These are phyloP conservation scores for Polypterus senegalus DNA, from an alignment of 2,113 vertebrate genomes.

Conservation along the genomic window DNA sequence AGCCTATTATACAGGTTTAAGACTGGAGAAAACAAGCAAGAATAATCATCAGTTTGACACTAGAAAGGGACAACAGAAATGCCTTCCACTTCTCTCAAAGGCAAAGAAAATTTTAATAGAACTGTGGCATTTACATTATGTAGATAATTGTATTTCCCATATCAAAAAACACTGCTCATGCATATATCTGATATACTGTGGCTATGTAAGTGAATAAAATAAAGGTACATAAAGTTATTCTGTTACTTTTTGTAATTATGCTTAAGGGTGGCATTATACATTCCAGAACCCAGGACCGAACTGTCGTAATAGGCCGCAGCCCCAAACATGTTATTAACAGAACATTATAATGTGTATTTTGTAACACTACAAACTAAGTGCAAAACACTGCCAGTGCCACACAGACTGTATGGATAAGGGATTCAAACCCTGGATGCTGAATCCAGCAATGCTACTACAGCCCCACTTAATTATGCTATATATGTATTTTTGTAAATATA, in stretches of 20 bases:
- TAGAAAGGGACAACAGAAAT: conserved; percentile 39
- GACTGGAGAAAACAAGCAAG: conserved; percentile 40
- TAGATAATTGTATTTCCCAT: conserved; percentile 27
- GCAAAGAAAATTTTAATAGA: conserved; percentile 34
- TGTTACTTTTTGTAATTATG: conserved; percentile 24
- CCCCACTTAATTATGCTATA: no score
- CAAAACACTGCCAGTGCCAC: no score
- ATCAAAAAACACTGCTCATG: conserved; percentile 23
- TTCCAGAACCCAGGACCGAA: no score
- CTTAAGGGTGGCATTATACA: not conserved
- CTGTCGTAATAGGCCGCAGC: no score
- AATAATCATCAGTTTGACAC: conserved; percentile 34
- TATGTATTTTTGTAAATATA: no score
- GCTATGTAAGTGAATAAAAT: conserved; percentile 34
- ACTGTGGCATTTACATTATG: conserved; percentile 43
- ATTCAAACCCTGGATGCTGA: no score
- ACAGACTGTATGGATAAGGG: no score
- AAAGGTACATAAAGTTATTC: conserved; percentile 29
- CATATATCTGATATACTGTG: conserved; percentile 22
- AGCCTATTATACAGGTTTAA: conserved; percentile 23
- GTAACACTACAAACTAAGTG: no score
- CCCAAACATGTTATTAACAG: no score
- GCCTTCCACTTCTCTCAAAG: conserved; percentile 9
- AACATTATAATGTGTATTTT: no score
- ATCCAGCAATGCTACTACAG: no score